These are phyloP conservation scores for Numida meleagris DNA, from an alignment of 2,113 vertebrate genomes.

Conservation along the genomic window DNA sequence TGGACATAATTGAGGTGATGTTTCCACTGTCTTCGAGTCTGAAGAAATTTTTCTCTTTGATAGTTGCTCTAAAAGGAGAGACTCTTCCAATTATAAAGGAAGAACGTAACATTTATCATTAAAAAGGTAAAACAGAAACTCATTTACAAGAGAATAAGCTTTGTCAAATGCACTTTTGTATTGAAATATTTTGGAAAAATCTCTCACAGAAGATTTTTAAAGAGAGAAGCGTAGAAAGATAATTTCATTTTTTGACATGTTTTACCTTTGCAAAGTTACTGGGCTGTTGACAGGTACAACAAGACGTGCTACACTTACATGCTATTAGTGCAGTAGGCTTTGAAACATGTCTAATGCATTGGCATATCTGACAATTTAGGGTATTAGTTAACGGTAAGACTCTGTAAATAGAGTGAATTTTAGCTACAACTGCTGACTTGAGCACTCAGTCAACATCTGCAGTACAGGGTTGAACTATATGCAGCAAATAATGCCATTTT, in stretches of 20 bases:
- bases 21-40: not conserved
- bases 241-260: slow-evolving; percentile 24
- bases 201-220: not conserved
- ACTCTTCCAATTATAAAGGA: not conserved
- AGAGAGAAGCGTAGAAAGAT: not conserved
- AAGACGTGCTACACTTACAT: slow-evolving; percentile 22
- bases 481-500: slow-evolving; percentile 35
- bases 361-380: slow-evolving; percentile 57
- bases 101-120: not conserved
- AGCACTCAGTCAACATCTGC: slow-evolving; percentile 18
- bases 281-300: slow-evolving; percentile 38
- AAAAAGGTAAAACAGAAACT: not conserved
- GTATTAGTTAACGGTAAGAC: slow-evolving; percentile 47
- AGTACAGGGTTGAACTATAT: not conserved
- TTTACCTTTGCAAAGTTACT: slow-evolving; percentile 57
- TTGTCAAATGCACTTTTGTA: not conserved
- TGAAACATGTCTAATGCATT: slow-evolving; percentile 49
- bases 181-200: not conserved
- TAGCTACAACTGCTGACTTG: slow-evolving; percentile 31
- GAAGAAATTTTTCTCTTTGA: not conserved
- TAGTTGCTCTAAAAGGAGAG: not conserved
- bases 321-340: slow-evolving; percentile 36
- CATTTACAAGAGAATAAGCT: not conserved
- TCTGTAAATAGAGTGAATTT: slow-evolving; percentile 46
- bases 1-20: not conserved